A percentile compares a stretch with the other conserved stretches of the same genome.
phyloP scores from a whole-genome alignment of 2,113 vertebrate genomes.

The Panurus biarmicus region DNA sequence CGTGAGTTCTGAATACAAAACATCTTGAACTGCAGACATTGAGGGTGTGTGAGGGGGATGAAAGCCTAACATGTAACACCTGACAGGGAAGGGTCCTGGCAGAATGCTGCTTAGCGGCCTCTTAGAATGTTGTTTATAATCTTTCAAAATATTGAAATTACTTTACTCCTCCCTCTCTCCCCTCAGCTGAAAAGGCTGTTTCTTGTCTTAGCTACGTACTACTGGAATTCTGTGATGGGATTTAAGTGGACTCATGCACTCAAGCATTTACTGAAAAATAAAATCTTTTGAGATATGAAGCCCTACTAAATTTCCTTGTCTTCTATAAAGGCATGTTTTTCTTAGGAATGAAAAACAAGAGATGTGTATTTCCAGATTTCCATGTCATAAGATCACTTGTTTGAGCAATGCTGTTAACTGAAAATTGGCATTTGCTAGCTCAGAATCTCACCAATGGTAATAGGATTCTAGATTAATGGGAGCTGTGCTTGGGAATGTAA shows the following conservation, averaged over 20 bases:
- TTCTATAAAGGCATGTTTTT: not conserved
- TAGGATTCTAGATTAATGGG: not conserved
- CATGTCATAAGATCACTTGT: not conserved
- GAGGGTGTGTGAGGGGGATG: not conserved
- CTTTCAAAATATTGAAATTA: not conserved
- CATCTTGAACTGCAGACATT: not conserved
- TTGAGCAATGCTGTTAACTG: not conserved
- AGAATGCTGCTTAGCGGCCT: not conserved
- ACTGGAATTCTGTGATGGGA: not conserved
- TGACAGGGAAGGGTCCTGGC: not conserved
- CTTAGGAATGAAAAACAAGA: not conserved
- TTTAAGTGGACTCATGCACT: not conserved
- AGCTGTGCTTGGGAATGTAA: not conserved
- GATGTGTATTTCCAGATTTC: not conserved
- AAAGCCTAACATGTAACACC: constrained; percentile 3
- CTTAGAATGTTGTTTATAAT: not conserved
- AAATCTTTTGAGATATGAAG: not conserved
- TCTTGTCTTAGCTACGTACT: not conserved
- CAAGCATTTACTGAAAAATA: not conserved
- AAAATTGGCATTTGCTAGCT: not conserved
- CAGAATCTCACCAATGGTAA: not conserved
- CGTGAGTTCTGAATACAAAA: not conserved
- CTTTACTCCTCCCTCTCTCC: not conserved
- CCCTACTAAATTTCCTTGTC: not conserved
- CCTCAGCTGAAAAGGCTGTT: not conserved